A percentile compares a stretch with the other conserved stretches of the same genome.
These are phyloP conservation scores for Poeciliopsis occidentalis DNA, from an alignment of 2,113 vertebrate genomes.

Conservation along the genomic window DNA sequence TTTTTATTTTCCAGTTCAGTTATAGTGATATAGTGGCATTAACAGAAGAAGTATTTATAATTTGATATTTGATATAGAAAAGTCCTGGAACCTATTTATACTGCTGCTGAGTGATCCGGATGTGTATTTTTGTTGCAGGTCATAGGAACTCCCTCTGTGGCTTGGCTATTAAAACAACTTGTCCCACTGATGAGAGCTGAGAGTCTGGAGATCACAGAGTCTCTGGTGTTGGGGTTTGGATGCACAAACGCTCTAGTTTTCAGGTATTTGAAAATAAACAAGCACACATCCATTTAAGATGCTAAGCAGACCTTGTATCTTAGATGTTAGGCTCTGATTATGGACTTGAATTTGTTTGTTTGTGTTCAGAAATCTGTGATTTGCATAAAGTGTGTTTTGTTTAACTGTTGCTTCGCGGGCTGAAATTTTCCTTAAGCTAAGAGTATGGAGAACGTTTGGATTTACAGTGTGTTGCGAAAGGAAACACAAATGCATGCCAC, in stretches of 20 bases:
- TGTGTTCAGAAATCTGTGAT: background rate
- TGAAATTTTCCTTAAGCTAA: background rate
- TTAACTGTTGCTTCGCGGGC: background rate
- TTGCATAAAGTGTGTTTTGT: background rate
- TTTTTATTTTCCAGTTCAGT: no score
- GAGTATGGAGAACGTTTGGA: background rate
- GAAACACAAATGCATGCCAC: no score
- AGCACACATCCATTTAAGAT: background rate
- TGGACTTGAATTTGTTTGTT: background rate
- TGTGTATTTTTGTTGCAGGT: slow-evolving; percentile 77
- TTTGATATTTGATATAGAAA: slow-evolving; percentile 1
- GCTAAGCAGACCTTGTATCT: background rate
- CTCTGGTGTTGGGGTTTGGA: slow-evolving; percentile 95
- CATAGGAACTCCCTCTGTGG: slow-evolving; percentile 95
- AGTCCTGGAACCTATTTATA: background rate
- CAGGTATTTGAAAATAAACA: slow-evolving; percentile 82
- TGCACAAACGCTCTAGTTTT: slow-evolving; percentile 97
- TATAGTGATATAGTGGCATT: background rate
- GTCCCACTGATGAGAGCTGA: slow-evolving; percentile 98
- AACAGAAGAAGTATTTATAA: background rate
- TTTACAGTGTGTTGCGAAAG: background rate
- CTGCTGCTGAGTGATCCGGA: background rate
- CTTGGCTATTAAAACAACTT: slow-evolving; percentile 93
- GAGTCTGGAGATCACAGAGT: slow-evolving; percentile 98
- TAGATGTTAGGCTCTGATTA: background rate